Percentiles rank a stretch among this genome's conserved stretches.
Evolutionary conservation across 2,888 invertebrate genomes (phyloP).

Genomic region (Ophioninae sp.): DNA sequence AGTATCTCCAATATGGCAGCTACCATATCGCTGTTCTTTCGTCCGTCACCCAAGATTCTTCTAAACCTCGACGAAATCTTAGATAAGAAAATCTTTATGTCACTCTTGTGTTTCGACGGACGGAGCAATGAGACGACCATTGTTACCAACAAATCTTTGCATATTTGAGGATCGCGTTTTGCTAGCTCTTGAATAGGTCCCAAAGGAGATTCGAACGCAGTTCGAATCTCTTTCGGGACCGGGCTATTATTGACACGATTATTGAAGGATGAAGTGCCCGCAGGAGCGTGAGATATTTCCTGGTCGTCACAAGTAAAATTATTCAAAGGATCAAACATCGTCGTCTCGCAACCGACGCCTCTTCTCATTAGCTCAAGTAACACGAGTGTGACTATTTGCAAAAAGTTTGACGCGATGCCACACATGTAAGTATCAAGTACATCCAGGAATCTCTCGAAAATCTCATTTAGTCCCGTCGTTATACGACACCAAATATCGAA

Average conservation of each 20-base stretch:
- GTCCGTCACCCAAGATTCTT: constrained; percentile 76
- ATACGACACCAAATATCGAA: constrained; percentile 84
- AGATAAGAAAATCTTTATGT: constrained; percentile 53
- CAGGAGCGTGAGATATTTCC: constrained; percentile 78
- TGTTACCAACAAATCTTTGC: constrained; percentile 74
- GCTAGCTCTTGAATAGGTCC: constrained; percentile 85
- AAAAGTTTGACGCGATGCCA: constrained; percentile 83
- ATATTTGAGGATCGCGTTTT: constrained; percentile 81
- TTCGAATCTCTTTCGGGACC: too few relatives aligned
- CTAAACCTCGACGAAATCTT: constrained; percentile 79
- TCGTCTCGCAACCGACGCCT: constrained; percentile 82
- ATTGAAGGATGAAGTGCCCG: constrained; percentile 35
- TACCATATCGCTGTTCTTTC: constrained; percentile 80
- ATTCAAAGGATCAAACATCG: constrained; percentile 84
- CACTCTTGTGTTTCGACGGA: constrained; percentile 56
- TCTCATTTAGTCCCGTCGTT: constrained; percentile 80
- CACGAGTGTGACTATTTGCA: constrained; percentile 84
- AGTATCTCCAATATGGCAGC: constrained; percentile 82
- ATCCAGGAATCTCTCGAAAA: constrained; percentile 82
- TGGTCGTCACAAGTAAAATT: constrained; percentile 84
- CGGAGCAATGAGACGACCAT: constrained; percentile 75
- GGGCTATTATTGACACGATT: constrained; percentile 7
- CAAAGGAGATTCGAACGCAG: constrained; percentile 84
- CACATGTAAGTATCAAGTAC: constrained; percentile 84
- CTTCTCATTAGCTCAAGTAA: constrained; percentile 82